Conservation (phyloP, 92 coral and sea anemone species). For the Actinernus sp. region DNA sequence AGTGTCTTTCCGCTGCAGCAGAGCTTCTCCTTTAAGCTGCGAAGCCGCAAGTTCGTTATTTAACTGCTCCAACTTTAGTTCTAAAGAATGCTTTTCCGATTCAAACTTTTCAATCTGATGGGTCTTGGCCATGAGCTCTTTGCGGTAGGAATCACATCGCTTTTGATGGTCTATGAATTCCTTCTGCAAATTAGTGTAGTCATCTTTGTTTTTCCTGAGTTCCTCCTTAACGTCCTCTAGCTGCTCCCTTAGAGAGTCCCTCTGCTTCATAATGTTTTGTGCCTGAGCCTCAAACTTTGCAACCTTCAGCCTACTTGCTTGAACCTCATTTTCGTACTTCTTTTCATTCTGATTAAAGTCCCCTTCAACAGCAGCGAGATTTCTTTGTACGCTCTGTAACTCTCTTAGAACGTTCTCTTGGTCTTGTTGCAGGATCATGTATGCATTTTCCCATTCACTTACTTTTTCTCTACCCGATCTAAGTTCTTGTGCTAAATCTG, state of each 20-base stretch:
- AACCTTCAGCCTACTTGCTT: conserved; percentile 72
- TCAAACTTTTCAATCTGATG: conserved; percentile 82
- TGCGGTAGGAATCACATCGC: conserved; percentile 86
- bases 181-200: conserved; percentile 80
- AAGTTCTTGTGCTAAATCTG: conserved; percentile 73
- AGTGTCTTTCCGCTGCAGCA: conserved; percentile 70
- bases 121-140: conserved; percentile 81
- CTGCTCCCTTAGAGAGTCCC: conserved; percentile 78
- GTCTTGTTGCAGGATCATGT: conserved; percentile 76
- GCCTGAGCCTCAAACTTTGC: conserved; percentile 87
- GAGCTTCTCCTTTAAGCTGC: conserved; percentile 70
- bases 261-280: conserved; percentile 80
- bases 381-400: conserved; percentile 57
- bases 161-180: conserved; percentile 96
- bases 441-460: conserved; percentile 76
- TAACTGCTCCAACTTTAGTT: conserved; percentile 71
- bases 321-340: conserved; percentile 73
- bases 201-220: conserved; percentile 75
- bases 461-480: conserved; percentile 58
- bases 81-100: conserved; percentile 62
- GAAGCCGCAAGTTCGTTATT: conserved; percentile 73
- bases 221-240: conserved; percentile 84
- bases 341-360: conserved; percentile 69
- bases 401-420: conserved; percentile 71
- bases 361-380: conserved; percentile 62